These are phyloP conservation scores for Drosophila villosipedis DNA, from an alignment of 2,888 invertebrate species.

Conservation along the genomic window DNA sequence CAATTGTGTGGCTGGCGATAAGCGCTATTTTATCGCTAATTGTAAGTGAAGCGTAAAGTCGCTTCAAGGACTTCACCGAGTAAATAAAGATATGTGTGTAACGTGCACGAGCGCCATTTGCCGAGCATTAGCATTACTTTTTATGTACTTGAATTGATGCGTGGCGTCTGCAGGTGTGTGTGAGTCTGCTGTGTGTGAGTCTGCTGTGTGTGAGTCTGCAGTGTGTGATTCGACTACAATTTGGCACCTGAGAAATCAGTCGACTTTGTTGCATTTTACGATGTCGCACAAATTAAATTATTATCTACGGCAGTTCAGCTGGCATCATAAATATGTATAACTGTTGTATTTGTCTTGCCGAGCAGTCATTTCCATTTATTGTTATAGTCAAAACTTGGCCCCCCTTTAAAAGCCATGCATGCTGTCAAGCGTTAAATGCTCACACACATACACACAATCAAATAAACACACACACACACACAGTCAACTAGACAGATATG, in stretches of 20 bases:
- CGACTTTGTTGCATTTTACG: conserved; percentile 61
- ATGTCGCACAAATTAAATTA: conserved; percentile 69
- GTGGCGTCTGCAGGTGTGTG: conserved; percentile 9
- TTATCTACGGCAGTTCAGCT: conserved; percentile 65
- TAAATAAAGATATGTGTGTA: conserved; percentile 58
- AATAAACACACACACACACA: conserved; percentile 10
- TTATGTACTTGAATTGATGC: conserved; percentile 65
- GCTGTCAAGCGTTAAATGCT: conserved; percentile 68
- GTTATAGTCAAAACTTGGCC: conserved; percentile 66
- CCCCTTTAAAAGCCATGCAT: conserved; percentile 65
- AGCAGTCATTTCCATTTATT: conserved; percentile 72
- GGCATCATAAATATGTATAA: conserved; percentile 54
- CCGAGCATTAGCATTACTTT: conserved; percentile 67
- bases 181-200: background rate
- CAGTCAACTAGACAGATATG: conserved; percentile 50
- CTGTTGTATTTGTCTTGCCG: conserved; percentile 3
- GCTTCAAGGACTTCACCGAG: conserved; percentile 20
- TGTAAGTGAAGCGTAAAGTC: conserved; percentile 66
- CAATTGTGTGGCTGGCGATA: conserved; percentile 58
- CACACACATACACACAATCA: conserved; percentile 44
- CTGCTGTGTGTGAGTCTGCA: background rate
- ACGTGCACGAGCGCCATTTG: conserved; percentile 56
- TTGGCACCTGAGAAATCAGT: conserved; percentile 33
- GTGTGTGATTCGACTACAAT: conserved; percentile 15
- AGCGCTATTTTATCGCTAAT: conserved; percentile 72